Evolutionary conservation across 1,140 invertebrate genomes (phyloP), one percentile per base, ranked within the genome.

Genomic region (Scylla paramamosain): DNA sequence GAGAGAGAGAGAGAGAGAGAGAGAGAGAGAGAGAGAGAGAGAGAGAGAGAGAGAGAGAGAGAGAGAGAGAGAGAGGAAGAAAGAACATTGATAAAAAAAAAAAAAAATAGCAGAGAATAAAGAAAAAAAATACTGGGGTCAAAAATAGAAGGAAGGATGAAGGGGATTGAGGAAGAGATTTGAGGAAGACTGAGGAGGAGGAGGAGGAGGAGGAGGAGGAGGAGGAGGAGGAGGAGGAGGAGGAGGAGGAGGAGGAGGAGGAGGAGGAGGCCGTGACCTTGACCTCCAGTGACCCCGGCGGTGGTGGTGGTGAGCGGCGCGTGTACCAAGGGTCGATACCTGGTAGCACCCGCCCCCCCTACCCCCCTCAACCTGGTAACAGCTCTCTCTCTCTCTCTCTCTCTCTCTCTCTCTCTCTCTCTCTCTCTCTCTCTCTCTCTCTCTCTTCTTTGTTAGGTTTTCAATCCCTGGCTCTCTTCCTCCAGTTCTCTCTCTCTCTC

Each of bases 331-430:
- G 67, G 67, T 77, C 67, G 32, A 45, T 46, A 88, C 28, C 45
- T n/a, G 31, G 39, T 6, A 39, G 39, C 39, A 1, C 86, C 2
- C 7, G 6, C 45, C 48, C 28, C 28, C 52, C 32, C 12, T 12
- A 10, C 28, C 89, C 52, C 10, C 39, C 48, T 32, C 52, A 25
- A 59, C 52, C n/a, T 29, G 12, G 12, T 14, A 52, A 52, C 48
- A 31, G 45, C 48, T 59, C 90, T 59, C 90, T 91, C 48, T 59
- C 90, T 59, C 39, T 91, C 90, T 59, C 90, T 90, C 88, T 90
- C 88, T 90, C 88, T 90, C 88, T 90, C 88, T 90, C 88, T 48
- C 88, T 90, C 88, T 90, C 88, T 90, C 88, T 32, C 88, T 90
- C 88, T 90, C 88, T 90, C 88, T 48, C 88, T 90, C 88, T 48